These are phyloP conservation scores for Collichthys lucidus DNA, from an alignment of 2,113 vertebrate species.

Conservation along the genomic window DNA sequence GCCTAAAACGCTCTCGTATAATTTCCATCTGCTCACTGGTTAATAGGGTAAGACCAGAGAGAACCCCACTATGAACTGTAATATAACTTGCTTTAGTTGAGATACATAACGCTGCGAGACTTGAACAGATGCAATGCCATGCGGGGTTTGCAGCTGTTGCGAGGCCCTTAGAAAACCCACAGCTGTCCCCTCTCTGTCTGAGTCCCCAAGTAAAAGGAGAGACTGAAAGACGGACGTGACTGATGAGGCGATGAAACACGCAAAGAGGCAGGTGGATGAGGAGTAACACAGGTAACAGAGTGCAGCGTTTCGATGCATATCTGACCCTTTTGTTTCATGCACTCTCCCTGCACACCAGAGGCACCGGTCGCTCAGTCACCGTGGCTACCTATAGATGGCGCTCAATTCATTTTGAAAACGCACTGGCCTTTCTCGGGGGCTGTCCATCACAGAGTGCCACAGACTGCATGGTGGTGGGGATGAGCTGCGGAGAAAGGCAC, in stretches of 20 bases:
- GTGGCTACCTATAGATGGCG: conserved; percentile 74
- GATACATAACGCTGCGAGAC: conserved; percentile 41
- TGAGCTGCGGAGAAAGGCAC: conserved; percentile 75
- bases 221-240: conserved; percentile 55
- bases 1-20: conserved; percentile 46
- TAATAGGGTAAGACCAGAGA: conserved; percentile 67
- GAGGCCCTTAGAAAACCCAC: conserved; percentile 64
- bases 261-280: conserved; percentile 43
- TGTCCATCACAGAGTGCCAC: conserved; percentile 75
- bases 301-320: conserved; percentile 1
- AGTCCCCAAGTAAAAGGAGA: conserved; percentile 52
- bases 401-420: conserved; percentile 71
- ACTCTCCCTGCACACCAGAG: not conserved
- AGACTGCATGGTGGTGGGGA: conserved; percentile 59
- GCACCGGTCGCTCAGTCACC: not conserved
- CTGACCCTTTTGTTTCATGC: conserved; percentile 7
- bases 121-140: conserved; percentile 73
- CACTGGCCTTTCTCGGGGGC: conserved; percentile 3
- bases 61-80: conserved; percentile 52
- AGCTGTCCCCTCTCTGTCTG: conserved; percentile 69
- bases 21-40: conserved; percentile 71
- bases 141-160: conserved; percentile 76
- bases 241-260: conserved; percentile 62
- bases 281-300: conserved; percentile 50
- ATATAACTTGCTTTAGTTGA: conserved; percentile 46